Conservation (phyloP, 2,888 invertebrate species). For the Sinodicranocentrus sp. region DNA sequence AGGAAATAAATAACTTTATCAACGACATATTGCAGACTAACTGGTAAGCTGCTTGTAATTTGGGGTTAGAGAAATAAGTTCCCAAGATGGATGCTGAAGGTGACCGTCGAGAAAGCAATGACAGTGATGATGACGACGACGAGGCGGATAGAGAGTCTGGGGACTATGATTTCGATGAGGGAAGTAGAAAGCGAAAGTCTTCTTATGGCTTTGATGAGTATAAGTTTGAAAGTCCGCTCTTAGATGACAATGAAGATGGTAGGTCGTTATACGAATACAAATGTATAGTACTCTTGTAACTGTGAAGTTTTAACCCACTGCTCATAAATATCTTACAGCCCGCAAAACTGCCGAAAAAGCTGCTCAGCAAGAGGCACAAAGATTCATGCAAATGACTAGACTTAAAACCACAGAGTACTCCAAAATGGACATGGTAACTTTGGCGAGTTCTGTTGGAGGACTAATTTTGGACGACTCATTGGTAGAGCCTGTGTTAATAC, state of each 20-base stretch:
- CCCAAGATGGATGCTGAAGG: too few species aligned
- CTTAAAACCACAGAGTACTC: conserved; percentile 49
- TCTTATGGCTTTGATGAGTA: conserved; percentile 39
- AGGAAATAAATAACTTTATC: too few species aligned
- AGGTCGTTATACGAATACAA: too few species aligned
- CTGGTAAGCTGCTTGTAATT: too few species aligned
- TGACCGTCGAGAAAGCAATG: neutral
- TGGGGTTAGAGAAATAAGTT: too few species aligned
- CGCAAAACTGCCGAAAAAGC: neutral
- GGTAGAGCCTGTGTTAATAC: conserved; percentile 36
- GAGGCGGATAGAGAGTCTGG: neutral
- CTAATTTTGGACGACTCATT: conserved; percentile 9
- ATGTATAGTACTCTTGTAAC: too few species aligned
- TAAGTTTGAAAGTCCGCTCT: conserved; percentile 12
- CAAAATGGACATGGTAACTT: conserved; percentile 39
- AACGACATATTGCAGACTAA: too few species aligned
- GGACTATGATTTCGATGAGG: conserved; percentile 9
- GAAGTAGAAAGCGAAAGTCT: conserved; percentile 27
- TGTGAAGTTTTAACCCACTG: too few species aligned
- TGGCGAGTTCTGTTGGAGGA: conserved; percentile 26
- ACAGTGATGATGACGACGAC: conserved; percentile 2
- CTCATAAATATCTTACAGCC: too few species aligned
- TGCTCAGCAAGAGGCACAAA: conserved; percentile 8
- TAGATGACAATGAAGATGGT: conserved; percentile 34
- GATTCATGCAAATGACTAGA: conserved; percentile 30